Evolutionary conservation across 2,113 vertebrate species (phyloP), one percentile per base, ranked within the genome.

Genomic region (Sitta europaea): DNA sequence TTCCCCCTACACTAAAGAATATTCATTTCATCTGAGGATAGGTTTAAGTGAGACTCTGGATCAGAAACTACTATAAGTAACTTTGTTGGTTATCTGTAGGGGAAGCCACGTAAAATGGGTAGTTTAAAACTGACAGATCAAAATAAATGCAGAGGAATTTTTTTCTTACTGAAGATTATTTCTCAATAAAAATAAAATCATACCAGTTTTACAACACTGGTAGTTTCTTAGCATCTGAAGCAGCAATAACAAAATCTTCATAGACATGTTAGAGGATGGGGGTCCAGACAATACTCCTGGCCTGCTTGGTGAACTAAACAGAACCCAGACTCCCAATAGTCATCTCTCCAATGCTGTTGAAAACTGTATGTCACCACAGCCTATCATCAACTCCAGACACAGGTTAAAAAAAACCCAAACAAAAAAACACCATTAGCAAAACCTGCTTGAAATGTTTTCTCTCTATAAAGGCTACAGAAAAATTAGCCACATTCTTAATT

Each of bases 401-500:
- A 74, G 86, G 76, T 83, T 87, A 85, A 92, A 86, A 86, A 83
- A 85, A 48, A 51, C 31, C 10, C 47, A 50, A 94, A 79, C 36
- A 45, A 92, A 78, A 78, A 59, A 72, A 27, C 42, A 90, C 4
- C 14, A 81, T 80, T 71, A 96, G 66, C 91, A 93, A 97, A 97
- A 97, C 59, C 87, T 94, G 70, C 84, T 97, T 97, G 81, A 92
- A 94, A 92, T 77, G 80, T 95, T 85, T 91, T 93, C 77, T 94
- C 86, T 93, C 83, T n/a, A n/a, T n/a, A n/a, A 96, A 93, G 97
- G 98, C 96, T 97, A 98, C 77, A 96, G 92, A 98, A 97, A 97
- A 97, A 94, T 94, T 96, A 97, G 76, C 92, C 97, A 95, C 88
- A 94, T 92, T 93, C 81, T 94, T 95, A 94, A 88, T 97, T 96